phyloP scores from a whole-genome alignment of 2,888 invertebrate genomes.

The Euphydryas editha region DNA sequence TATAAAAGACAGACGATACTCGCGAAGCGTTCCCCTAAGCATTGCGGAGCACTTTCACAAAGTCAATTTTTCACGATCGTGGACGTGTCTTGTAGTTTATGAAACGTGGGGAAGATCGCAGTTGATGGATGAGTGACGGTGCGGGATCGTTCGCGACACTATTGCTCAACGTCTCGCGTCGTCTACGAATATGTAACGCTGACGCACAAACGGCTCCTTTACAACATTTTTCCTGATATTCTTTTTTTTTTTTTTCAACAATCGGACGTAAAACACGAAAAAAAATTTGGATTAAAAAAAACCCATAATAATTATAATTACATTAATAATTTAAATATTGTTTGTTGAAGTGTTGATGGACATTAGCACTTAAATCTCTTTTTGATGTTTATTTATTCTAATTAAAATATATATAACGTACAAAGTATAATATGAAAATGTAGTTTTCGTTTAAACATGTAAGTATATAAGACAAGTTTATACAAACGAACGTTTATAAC shows the following conservation, averaged over 20 bases:
- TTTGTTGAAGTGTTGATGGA: neutral
- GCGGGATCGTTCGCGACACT: conserved; percentile 57
- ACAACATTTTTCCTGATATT: conserved; percentile 21
- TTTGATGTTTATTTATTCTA: no score
- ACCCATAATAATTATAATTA: neutral
- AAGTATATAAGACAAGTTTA: no score
- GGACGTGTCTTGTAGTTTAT: conserved; percentile 55
- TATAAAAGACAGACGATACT: conserved; percentile 11
- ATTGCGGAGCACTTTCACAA: conserved; percentile 36
- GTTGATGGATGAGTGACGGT: conserved; percentile 65
- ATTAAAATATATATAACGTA: no score
- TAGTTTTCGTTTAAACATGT: no score
- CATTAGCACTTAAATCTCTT: no score
- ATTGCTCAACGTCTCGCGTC: conserved; percentile 67
- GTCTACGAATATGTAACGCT: conserved; percentile 65
- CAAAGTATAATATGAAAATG: no score
- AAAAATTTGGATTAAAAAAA: no score
- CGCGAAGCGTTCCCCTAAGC: conserved; percentile 21
- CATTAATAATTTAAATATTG: no score
- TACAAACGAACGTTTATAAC: neutral
- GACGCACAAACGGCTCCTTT: conserved; percentile 48
- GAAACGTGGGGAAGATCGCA: conserved; percentile 47
- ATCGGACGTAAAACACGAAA: no score
- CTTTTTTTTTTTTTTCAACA: neutral
- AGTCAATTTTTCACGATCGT: conserved; percentile 56